These are phyloP conservation scores for Microtus ochrogaster DNA, from an alignment of 2,113 vertebrate genomes.

Conservation along the genomic window DNA sequence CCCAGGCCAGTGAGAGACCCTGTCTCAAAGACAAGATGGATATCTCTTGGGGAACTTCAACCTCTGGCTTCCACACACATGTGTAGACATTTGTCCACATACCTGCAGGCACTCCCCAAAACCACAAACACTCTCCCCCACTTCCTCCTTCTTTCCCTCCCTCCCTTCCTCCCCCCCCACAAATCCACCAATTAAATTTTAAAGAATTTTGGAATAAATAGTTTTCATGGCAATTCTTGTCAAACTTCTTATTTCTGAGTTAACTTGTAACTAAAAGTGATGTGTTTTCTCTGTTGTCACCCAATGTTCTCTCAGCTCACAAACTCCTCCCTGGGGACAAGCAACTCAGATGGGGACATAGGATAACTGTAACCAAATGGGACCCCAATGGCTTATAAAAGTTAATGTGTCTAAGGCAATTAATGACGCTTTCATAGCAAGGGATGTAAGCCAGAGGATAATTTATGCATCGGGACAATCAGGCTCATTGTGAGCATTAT, in stretches of 20 bases:
- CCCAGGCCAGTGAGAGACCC: background rate
- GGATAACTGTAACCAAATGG: slow-evolving; percentile 77
- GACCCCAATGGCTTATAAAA: slow-evolving; percentile 76
- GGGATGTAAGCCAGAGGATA: slow-evolving; percentile 66
- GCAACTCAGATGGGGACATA: slow-evolving; percentile 68
- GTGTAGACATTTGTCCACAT: background rate
- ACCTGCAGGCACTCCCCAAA: no score
- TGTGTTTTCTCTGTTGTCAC: slow-evolving; percentile 57
- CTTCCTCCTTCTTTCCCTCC: no score
- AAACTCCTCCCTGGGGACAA: slow-evolving; percentile 64
- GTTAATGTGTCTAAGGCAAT: slow-evolving; percentile 75
- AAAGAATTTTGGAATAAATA: slow-evolving; percentile 64
- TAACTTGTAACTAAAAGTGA: slow-evolving; percentile 62
- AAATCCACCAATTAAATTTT: slow-evolving; percentile 52
- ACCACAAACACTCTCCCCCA: no score
- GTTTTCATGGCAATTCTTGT: slow-evolving; percentile 58
- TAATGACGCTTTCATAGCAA: slow-evolving; percentile 76
- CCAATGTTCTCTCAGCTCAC: slow-evolving; percentile 62
- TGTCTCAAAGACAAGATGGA: background rate
- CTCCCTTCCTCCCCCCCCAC: no score
- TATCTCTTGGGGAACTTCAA: background rate
- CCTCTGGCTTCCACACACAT: background rate
- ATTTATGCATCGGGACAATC: slow-evolving; percentile 74
- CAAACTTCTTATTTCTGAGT: slow-evolving; percentile 65
- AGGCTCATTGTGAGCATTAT: slow-evolving; percentile 74